Percentiles rank a stretch among this genome's conserved stretches.
phyloP scores from a whole-genome alignment of 2,113 vertebrate species.

The Pluvianellus socialis region DNA sequence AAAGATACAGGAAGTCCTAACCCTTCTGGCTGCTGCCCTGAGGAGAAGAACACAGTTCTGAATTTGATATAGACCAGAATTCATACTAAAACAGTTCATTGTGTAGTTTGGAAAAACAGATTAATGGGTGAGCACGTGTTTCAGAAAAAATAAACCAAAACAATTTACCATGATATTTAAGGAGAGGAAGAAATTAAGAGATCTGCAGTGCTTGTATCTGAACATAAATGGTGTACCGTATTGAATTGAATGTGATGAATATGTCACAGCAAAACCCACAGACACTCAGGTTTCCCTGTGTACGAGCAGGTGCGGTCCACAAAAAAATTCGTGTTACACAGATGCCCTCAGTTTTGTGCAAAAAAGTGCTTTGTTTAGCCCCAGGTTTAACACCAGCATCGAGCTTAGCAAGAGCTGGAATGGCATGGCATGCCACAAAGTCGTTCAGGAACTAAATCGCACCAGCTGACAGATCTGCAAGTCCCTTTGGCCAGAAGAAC shows the following conservation, averaged over 20 bases:
- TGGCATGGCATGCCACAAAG: too few species aligned
- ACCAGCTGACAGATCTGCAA: not conserved
- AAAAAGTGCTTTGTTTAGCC: not conserved
- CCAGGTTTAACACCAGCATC: not conserved
- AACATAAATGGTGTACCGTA: not conserved
- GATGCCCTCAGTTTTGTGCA: not conserved
- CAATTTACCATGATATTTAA: not conserved
- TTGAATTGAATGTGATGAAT: not conserved
- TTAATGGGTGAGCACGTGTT: not conserved
- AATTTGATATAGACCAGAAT: not conserved
- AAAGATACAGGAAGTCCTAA: not conserved
- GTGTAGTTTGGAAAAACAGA: not conserved
- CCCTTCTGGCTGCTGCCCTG: not conserved
- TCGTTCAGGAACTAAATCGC: not conserved
- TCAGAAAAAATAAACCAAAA: not conserved
- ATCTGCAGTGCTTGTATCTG: not conserved
- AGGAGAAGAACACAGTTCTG: not conserved
- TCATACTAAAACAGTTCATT: not conserved
- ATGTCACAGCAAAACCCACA: not conserved
- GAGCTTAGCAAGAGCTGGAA: not conserved
- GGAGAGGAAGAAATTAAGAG: not conserved
- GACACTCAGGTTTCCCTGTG: not conserved
- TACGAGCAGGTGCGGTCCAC: not conserved
- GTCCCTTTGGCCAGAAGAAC: not conserved
- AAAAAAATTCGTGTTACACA: not conserved